Evolutionary conservation across 2,888 invertebrate genomes (phyloP).

Genomic region (Falcaria lacertinaria): DNA sequence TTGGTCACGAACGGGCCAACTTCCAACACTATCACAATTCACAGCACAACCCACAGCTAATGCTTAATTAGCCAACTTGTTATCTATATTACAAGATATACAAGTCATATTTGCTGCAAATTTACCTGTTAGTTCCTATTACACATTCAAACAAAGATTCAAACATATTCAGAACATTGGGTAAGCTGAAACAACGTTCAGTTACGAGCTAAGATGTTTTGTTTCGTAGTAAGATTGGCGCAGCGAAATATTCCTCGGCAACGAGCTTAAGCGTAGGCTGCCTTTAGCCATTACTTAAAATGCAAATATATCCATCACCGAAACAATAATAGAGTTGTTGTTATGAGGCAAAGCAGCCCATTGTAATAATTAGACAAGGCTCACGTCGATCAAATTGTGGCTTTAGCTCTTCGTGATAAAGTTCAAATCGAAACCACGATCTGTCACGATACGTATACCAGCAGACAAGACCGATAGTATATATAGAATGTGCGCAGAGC

Average conservation of each 20-base stretch:
- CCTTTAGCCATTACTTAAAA: constrained; percentile 32
- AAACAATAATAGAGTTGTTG: constrained; percentile 29
- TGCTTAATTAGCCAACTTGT: constrained; percentile 18
- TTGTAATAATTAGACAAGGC: constrained; percentile 31
- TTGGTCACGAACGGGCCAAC: constrained; percentile 30
- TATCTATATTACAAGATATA: background rate
- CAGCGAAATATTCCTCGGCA: background rate
- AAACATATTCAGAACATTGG: too few species aligned
- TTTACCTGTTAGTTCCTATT: too few species aligned
- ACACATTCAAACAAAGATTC: too few species aligned
- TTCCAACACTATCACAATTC: constrained; percentile 50
- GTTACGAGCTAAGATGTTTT: too few species aligned
- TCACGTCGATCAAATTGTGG: constrained; percentile 23
- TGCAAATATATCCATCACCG: constrained; percentile 30
- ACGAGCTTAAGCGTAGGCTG: constrained; percentile 22
- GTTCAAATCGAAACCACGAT: constrained; percentile 32
- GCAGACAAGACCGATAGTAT: constrained; percentile 47
- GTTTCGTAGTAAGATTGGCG: too few species aligned
- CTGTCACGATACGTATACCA: constrained; percentile 32
- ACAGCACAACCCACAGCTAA: constrained; percentile 13
- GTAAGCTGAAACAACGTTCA: too few species aligned
- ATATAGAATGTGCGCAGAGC: constrained; percentile 18
- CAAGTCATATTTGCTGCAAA: too few species aligned
- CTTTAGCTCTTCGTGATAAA: constrained; percentile 33
- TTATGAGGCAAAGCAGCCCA: constrained; percentile 26